Conservation (phyloP, 2,888 invertebrate species). For the Epistrophe grossulariae region DNA sequence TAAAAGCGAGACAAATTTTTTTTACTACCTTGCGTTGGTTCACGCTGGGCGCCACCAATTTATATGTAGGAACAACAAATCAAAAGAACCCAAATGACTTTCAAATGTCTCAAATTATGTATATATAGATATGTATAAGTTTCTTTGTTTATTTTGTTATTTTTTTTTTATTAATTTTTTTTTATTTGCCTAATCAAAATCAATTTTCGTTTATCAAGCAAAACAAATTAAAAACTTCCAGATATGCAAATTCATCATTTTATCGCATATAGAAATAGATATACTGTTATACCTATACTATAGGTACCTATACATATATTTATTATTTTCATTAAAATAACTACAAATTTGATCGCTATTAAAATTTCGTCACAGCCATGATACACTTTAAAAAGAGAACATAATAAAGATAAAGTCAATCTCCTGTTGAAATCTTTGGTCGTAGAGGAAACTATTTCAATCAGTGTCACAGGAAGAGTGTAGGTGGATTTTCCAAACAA, state of each 20-base stretch:
- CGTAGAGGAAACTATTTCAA: background rate
- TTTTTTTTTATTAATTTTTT: background rate
- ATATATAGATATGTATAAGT: no score
- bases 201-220: conserved; percentile 34
- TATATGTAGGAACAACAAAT: background rate
- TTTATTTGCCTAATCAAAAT: conserved; percentile 22
- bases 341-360: conserved; percentile 13
- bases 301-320: no score
- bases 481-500: conserved; percentile 27
- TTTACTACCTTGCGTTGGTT: background rate
- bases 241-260: conserved; percentile 68
- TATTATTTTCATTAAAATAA: background rate
- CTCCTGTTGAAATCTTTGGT: conserved; percentile 19
- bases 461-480: conserved; percentile 30
- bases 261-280: conserved; percentile 39
- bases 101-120: conserved; percentile 4
- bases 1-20: background rate
- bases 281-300: background rate
- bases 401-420: background rate
- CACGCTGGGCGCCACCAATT: background rate
- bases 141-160: background rate
- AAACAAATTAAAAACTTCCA: conserved; percentile 42
- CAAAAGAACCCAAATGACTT: background rate
- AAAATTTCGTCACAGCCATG: conserved; percentile 45
- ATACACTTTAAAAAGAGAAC: background rate